Conservation (phyloP, 1,140 invertebrate species). For the Coptotermes formosanus region DNA sequence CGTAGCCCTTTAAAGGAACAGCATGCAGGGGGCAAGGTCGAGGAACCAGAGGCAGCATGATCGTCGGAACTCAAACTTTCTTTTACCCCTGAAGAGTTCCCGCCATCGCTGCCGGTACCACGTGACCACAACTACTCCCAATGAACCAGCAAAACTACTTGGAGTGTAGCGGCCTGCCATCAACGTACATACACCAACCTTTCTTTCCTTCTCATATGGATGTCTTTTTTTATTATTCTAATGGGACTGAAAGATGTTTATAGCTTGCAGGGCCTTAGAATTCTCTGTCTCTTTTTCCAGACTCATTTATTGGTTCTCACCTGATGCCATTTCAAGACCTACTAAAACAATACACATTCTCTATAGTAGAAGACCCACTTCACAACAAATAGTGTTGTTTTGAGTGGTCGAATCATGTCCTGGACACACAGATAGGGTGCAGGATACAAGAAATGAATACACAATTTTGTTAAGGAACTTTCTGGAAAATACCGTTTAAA, state of each 20-base stretch:
- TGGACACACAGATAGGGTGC: too few relatives aligned
- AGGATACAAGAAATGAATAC: too few relatives aligned
- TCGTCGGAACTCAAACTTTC: constrained; percentile 5
- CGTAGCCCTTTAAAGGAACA: neutral
- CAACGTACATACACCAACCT: neutral
- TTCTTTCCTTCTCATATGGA: neutral
- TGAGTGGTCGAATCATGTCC: too few relatives aligned
- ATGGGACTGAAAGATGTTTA: constrained; percentile 16
- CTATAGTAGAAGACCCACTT: too few relatives aligned
- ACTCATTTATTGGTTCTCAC: constrained; percentile 1
- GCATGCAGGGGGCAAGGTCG: neutral
- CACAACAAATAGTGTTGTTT: too few relatives aligned
- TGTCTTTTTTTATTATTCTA: constrained; percentile 17
- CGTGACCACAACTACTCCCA: neutral
- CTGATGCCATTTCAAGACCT: neutral
- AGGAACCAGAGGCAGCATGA: neutral
- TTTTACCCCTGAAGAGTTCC: constrained; percentile 5
- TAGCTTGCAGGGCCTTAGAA: neutral
- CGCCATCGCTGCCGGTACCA: neutral
- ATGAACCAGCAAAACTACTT: constrained; percentile 16
- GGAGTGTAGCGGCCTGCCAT: neutral
- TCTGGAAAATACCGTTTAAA: too few relatives aligned
- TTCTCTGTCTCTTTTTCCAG: neutral
- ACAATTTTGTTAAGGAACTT: too few relatives aligned
- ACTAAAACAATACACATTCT: neutral